Conservation (phyloP, 2,888 invertebrate genomes). For the Lissocephala sabroskyi region DNA sequence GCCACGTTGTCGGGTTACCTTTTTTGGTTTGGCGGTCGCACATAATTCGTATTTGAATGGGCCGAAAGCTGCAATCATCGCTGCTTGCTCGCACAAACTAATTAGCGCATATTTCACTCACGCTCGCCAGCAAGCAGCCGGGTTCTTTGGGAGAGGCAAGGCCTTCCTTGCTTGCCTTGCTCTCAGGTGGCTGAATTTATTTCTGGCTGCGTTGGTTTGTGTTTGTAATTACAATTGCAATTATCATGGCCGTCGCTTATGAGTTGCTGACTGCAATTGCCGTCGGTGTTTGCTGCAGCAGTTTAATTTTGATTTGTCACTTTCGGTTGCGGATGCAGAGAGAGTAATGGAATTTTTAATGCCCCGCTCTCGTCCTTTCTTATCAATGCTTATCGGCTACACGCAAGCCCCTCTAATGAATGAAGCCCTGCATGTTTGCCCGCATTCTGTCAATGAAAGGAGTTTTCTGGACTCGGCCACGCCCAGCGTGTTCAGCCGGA, state of each 20-base stretch:
- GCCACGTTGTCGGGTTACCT: too few relatives aligned
- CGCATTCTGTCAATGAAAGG: conserved; percentile 38
- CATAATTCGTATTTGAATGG: too few relatives aligned
- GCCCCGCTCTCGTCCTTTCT: conserved; percentile 1
- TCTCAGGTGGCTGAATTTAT: too few relatives aligned
- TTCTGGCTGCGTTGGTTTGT: conserved; percentile 13
- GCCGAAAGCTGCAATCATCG: conserved; percentile 26
- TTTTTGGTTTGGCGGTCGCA: too few relatives aligned
- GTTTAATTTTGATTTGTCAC: conserved; percentile 57
- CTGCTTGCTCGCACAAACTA: conserved; percentile 42
- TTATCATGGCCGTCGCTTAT: conserved; percentile 47
- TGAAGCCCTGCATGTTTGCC: conserved; percentile 31
- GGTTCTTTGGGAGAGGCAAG: too few relatives aligned
- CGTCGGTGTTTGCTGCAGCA: conserved; percentile 16
- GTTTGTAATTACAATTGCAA: conserved; percentile 54
- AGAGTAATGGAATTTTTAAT: conserved; percentile 56
- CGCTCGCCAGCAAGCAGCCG: too few relatives aligned
- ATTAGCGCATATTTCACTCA: conserved; percentile 58
- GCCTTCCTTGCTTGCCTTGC: too few relatives aligned
- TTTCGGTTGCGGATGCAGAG: conserved; percentile 14
- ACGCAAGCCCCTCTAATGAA: conserved; percentile 31
- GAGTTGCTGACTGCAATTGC: conserved; percentile 16
- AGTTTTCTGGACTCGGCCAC: not conserved
- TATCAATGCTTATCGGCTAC: conserved; percentile 26
- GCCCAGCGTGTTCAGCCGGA: not conserved